Base-by-base conservation (phyloP, 2,888 invertebrate species). In the Brenthis ino region DNA sequence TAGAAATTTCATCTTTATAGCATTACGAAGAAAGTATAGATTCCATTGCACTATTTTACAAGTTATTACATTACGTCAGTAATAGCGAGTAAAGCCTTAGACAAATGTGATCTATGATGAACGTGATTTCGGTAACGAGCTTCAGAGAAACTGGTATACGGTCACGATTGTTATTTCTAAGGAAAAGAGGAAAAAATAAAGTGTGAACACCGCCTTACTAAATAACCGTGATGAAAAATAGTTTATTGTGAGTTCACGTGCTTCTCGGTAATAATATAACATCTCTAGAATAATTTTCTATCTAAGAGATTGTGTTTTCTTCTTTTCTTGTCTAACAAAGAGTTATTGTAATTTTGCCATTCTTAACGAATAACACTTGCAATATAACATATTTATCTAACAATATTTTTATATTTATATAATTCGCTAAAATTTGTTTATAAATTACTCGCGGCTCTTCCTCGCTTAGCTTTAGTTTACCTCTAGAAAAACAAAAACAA, bases 31-130 rank as follows among this genome's bases (percentile, higher is more conserved):
- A 82, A 75, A 76, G 82, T 77, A 71, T 60, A 76, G 67, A 76
- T 73, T 86, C 37, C 57, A 65, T 51, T 77, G 73, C 28, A 0
- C 4, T 56, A 70, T 8, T 48, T 11, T 13, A 43, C 60, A 16
- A 75, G 72, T 79, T 86, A 79, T 4, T 74, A 47, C 79, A 48
- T 78, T 84, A 70, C 73, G n/a, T 4, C 16, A 37, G 57, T 66
- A 64, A 70, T 70, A 67, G 77, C 80, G 80, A 85, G 81, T 85
- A 87, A 88, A 87, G 86, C 87, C 89, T 89, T 88, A 88, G 89
- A 90, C 88, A 86, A 90, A 87, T 87, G 91, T 91, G 91, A 91
- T 91, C 87, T 90, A 91, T 90, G 91, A 91, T 90, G 88, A 89
- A 88, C 89, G 88, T 89, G 91, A 90, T 91, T 92, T 91, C 78